Evolutionary conservation across 1,140 invertebrate genomes (phyloP).

Genomic region (Diuraphis noxia): DNA sequence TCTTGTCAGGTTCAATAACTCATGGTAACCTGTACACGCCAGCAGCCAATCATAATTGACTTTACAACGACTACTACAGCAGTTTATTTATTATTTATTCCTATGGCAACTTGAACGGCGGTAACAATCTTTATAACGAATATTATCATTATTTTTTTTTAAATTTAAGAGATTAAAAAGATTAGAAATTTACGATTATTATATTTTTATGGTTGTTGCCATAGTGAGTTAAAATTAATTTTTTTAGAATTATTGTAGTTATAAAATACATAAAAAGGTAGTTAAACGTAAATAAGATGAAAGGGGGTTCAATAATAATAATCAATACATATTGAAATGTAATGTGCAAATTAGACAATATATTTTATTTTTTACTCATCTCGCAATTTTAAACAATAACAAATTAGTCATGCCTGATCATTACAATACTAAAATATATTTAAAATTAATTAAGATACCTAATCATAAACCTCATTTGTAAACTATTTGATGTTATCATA

Average conservation of each 20-base stretch:
- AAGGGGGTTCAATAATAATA: neutral
- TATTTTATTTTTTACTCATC: too few species aligned
- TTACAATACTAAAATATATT: too few species aligned
- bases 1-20: conserved; percentile 53
- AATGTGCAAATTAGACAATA: neutral
- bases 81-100: too few species aligned
- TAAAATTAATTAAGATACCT: neutral
- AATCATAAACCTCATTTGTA: too few species aligned
- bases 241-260: neutral
- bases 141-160: neutral
- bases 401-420: neutral
- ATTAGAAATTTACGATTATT: neutral
- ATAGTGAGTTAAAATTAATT: neutral
- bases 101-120: neutral
- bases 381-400: neutral
- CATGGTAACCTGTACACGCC: conserved; percentile 41
- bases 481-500: neutral
- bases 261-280: neutral
- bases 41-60: conserved; percentile 41
- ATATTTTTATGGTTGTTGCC: neutral
- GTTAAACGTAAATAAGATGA: neutral
- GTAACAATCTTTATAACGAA: conserved; percentile 22
- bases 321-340: neutral
- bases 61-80: neutral
- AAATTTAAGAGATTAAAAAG: neutral